Evolutionary conservation across 1,140 invertebrate genomes (phyloP).

Genomic region (Leptestheria dahalacensis): DNA sequence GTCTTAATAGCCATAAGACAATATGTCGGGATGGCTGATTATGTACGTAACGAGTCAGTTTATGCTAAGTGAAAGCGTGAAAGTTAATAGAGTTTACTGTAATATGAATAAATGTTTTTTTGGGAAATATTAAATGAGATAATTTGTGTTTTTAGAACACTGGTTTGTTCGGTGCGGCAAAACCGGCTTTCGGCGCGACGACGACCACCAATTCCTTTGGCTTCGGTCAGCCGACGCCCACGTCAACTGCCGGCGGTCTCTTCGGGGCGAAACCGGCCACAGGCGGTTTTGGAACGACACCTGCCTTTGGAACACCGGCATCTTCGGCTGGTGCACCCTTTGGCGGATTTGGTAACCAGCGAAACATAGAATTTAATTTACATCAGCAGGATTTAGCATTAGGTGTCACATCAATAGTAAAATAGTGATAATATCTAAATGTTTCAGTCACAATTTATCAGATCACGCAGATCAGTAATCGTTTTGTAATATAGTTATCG

Average conservation of each 20-base stretch:
- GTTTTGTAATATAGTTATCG: too few relatives aligned
- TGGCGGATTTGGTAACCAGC: constrained; percentile 36
- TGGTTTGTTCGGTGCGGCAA: constrained; percentile 24
- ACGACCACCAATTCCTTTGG: constrained; percentile 31
- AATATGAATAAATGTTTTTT: too few relatives aligned
- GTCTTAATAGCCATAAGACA: too few relatives aligned
- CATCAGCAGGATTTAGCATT: constrained; percentile 18
- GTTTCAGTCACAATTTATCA: too few relatives aligned
- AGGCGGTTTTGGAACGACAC: constrained; percentile 14
- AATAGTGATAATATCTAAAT: background rate
- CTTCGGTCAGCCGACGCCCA: constrained; percentile 24
- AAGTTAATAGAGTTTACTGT: too few relatives aligned
- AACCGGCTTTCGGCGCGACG: constrained; percentile 27
- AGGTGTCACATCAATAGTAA: background rate
- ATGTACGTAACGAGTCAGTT: too few relatives aligned
- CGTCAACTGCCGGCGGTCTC: constrained; percentile 19
- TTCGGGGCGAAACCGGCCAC: constrained; percentile 29
- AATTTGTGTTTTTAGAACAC: constrained; percentile 1
- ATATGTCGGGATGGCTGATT: too few relatives aligned
- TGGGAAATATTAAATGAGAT: too few relatives aligned
- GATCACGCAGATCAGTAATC: too few relatives aligned
- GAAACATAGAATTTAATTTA: too few relatives aligned
- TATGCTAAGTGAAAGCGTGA: too few relatives aligned
- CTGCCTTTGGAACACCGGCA: constrained; percentile 15
- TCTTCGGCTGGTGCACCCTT: constrained; percentile 18